Evolutionary conservation across 2,888 invertebrate genomes (phyloP).

Genomic region (Coenonympha arcania): DNA sequence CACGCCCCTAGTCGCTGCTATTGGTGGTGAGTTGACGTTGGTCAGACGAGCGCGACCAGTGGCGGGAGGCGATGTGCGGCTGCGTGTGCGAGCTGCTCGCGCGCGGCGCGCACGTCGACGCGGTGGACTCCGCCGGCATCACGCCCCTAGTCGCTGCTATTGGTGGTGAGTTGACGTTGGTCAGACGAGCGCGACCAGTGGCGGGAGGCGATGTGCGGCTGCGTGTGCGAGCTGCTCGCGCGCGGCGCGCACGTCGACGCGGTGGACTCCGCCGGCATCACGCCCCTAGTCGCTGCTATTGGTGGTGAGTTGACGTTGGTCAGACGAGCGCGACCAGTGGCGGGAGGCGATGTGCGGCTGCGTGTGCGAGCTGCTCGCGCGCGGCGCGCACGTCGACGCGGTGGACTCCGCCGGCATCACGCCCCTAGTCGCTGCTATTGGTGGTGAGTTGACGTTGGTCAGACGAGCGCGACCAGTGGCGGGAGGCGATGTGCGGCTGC

Average conservation of each 20-base stretch:
- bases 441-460: conserved; percentile 65
- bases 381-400: conserved; percentile 88
- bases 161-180: conserved; percentile 70
- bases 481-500: conserved; percentile 50
- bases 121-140: conserved; percentile 82
- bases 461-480: conserved; percentile 48
- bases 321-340: conserved; percentile 47
- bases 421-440: conserved; percentile 81
- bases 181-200: conserved; percentile 46
- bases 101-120: conserved; percentile 88
- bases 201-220: conserved; percentile 50
- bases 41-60: conserved; percentile 45
- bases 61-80: conserved; percentile 49
- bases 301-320: conserved; percentile 70
- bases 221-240: conserved; percentile 70
- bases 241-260: conserved; percentile 89
- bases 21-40: conserved; percentile 73
- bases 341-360: conserved; percentile 51
- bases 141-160: conserved; percentile 84
- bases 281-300: conserved; percentile 81
- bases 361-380: conserved; percentile 71
- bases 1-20: conserved; percentile 83
- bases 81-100: conserved; percentile 71
- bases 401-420: conserved; percentile 85
- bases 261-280: conserved; percentile 83